Evolutionary conservation across 2,797 vertebrate species (phyloP).

Genomic region (Benthosema pterotum): DNA sequence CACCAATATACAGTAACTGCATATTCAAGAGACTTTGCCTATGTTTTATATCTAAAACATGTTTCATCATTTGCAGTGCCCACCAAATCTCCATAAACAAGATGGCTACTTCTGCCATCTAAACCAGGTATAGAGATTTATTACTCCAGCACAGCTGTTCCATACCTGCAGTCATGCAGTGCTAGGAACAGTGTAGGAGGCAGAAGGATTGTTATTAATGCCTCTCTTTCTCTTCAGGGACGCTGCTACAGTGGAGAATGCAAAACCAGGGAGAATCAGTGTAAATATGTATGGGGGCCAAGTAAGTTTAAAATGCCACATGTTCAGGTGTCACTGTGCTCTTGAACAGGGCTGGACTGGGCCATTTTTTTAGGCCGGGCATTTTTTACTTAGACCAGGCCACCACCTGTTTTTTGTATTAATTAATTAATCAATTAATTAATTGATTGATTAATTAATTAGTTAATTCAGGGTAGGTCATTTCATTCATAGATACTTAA

Average conservation of each 20-base stretch:
- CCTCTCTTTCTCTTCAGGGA: conserved; percentile 78
- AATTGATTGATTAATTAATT: no score
- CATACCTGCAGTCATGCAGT: background rate
- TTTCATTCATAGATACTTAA: no score
- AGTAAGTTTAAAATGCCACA: conserved; percentile 82
- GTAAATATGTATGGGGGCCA: conserved; percentile 96
- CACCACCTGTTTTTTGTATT: no score
- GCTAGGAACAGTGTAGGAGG: background rate
- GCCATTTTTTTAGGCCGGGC: no score
- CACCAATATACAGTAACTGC: background rate
- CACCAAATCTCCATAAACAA: conserved; percentile 97
- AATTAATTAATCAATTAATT: no score
- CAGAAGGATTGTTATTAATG: background rate
- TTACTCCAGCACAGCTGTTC: background rate
- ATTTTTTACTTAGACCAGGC: no score
- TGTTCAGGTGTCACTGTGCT: background rate
- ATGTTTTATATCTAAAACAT: conserved; percentile 29
- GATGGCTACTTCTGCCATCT: conserved; percentile 94
- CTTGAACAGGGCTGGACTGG: no score
- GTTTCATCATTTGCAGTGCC: conserved; percentile 85
- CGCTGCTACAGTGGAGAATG: conserved; percentile 97
- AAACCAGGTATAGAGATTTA: conserved; percentile 84
- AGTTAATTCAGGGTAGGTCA: no score
- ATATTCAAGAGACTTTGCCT: background rate
- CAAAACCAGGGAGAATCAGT: conserved; percentile 98